Conservation (phyloP, 2,888 invertebrate genomes). For the Ametastegia equiseti region DNA sequence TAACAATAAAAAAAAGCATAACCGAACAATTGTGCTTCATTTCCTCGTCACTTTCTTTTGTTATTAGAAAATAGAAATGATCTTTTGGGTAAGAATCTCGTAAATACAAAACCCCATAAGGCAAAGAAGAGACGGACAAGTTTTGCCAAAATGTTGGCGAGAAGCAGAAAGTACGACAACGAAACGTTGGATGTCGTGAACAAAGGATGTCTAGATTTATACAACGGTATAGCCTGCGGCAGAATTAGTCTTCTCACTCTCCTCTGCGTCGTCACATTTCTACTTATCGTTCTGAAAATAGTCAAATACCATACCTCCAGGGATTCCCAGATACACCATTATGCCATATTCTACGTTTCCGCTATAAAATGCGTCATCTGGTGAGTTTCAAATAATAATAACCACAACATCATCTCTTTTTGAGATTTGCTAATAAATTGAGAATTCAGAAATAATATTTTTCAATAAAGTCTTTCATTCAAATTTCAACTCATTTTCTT, state of each 20-base stretch:
- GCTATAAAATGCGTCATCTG: conserved; percentile 75
- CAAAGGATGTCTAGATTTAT: conserved; percentile 75
- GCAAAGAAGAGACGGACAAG: background rate
- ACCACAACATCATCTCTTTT: too few species aligned
- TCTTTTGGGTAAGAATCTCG: background rate
- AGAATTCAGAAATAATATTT: background rate
- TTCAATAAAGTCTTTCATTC: background rate
- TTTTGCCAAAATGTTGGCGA: conserved; percentile 53
- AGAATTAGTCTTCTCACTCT: conserved; percentile 75
- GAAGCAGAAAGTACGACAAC: conserved; percentile 70
- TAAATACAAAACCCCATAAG: background rate
- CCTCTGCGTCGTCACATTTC: conserved; percentile 73
- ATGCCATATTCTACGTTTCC: conserved; percentile 77
- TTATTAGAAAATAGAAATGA: background rate
- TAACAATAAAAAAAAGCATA: too few species aligned
- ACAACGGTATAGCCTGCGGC: conserved; percentile 75
- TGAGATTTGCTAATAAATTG: too few species aligned
- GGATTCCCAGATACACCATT: conserved; percentile 77
- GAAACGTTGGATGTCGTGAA: conserved; percentile 74
- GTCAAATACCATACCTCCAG: conserved; percentile 75
- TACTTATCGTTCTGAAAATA: conserved; percentile 71
- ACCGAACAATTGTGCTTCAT: too few species aligned
- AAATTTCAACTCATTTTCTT: background rate
- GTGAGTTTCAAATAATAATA: conserved; percentile 72
- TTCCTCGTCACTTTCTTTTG: too few species aligned